phyloP scores from a whole-genome alignment of 2,797 vertebrate genomes.

The Ctenochaetus hawaiiensis region DNA sequence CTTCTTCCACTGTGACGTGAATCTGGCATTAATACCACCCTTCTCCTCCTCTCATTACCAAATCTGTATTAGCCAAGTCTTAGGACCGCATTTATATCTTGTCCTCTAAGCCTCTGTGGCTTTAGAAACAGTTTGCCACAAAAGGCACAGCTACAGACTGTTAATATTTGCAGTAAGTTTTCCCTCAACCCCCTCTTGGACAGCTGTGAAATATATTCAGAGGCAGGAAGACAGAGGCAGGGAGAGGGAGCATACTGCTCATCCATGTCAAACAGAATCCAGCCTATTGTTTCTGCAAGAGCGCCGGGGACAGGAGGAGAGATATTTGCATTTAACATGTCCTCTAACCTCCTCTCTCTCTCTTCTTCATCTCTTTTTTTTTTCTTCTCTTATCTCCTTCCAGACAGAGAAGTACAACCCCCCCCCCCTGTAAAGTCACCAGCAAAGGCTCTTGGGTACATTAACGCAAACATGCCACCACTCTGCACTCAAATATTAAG shows the following conservation, averaged over 20 bases:
- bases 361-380: constrained; percentile 29
- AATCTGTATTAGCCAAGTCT: constrained; percentile 40
- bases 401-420: constrained; percentile 24
- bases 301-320: constrained; percentile 28
- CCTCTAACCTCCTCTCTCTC: constrained; percentile 54
- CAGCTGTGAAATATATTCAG: constrained; percentile 73
- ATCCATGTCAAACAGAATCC: constrained; percentile 76
- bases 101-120: constrained; percentile 44
- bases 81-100: constrained; percentile 42
- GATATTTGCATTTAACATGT: constrained; percentile 75
- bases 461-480: constrained; percentile 17
- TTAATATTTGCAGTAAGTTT: constrained; percentile 73
- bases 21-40: constrained; percentile 40
- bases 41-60: constrained; percentile 33
- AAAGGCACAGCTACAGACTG: constrained; percentile 67
- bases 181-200: constrained; percentile 57
- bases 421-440: constrained; percentile 7
- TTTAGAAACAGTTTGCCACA: constrained; percentile 59
- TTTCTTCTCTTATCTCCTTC: constrained; percentile 3
- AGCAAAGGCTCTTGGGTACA: constrained; percentile 10
- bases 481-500: constrained; percentile 8
- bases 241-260: constrained; percentile 39
- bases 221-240: constrained; percentile 43
- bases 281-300: constrained; percentile 61
- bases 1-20: constrained; percentile 31